Evolutionary conservation across 2,797 vertebrate species (phyloP).

Genomic region (Cynopterus sphinx): DNA sequence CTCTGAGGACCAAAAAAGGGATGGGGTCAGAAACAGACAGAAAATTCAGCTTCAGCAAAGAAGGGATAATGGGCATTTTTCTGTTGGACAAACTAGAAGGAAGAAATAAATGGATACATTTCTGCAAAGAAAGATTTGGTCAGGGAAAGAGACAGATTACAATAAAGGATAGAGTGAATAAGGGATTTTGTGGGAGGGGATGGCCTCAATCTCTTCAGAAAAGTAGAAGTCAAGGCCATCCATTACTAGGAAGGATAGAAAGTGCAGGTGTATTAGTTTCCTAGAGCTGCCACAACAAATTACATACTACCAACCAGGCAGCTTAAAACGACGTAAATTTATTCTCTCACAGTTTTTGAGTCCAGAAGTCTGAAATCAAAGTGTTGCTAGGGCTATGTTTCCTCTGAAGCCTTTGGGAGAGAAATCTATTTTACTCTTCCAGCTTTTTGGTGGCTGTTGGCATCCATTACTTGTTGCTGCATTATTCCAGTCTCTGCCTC

Average conservation of each 20-base stretch:
- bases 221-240: not conserved
- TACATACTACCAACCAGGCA: not conserved
- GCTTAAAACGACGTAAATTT: not conserved
- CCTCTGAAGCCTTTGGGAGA: not conserved
- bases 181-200: not conserved
- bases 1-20: not conserved
- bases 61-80: not conserved
- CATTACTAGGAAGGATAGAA: not conserved
- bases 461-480: not conserved
- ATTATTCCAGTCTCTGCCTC: not conserved
- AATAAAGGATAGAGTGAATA: not conserved
- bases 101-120: not conserved
- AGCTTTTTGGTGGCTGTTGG: not conserved
- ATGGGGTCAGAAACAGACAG: not conserved
- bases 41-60: conserved; percentile 5
- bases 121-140: not conserved
- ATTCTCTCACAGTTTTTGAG: not conserved
- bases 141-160: not conserved
- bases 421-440: not conserved
- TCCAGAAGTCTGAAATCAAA: not conserved
- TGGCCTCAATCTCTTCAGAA: not conserved
- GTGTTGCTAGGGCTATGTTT: not conserved
- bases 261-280: not conserved
- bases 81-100: not conserved
- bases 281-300: not conserved